Percentiles rank a stretch among this genome's conserved stretches.
These are phyloP conservation scores for Trissolcus brochymenae DNA, from an alignment of 2,888 invertebrate species.

Conservation along the genomic window DNA sequence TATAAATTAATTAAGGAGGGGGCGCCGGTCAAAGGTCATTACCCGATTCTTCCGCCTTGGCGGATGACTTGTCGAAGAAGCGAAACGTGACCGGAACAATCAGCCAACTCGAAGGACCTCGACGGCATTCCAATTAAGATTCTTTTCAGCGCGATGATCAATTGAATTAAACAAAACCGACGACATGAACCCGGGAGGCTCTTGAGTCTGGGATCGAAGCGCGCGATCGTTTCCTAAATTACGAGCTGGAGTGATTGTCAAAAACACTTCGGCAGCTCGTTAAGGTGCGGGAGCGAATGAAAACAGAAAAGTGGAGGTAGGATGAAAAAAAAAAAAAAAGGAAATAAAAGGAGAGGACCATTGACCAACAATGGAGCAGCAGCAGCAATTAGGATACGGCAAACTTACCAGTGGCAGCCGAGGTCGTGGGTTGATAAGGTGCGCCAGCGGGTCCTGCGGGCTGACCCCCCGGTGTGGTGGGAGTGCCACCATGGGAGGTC, in stretches of 20 bases:
- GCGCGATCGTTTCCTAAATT: conserved; percentile 33
- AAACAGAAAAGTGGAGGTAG: conserved; percentile 17
- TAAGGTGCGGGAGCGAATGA: conserved; percentile 35
- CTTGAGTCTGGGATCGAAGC: conserved; percentile 22
- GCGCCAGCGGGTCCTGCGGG: conserved; percentile 77
- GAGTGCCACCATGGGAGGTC: conserved; percentile 78
- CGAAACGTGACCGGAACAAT: conserved; percentile 38
- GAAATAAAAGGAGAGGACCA: conserved; percentile 18
- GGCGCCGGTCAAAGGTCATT: too few species aligned
- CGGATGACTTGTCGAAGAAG: conserved; percentile 1
- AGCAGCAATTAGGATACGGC: conserved; percentile 62
- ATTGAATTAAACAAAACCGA: conserved; percentile 48
- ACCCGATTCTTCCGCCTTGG: too few species aligned
- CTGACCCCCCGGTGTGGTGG: conserved; percentile 80
- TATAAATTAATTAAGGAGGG: neutral
- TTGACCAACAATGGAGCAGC: conserved; percentile 57
- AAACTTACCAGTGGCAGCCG: conserved; percentile 81
- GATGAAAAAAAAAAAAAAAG: conserved; percentile 6
- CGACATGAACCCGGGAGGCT: conserved; percentile 33
- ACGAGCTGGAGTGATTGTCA: conserved; percentile 44
- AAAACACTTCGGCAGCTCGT: conserved; percentile 54
- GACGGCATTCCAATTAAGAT: conserved; percentile 29
- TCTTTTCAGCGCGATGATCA: conserved; percentile 23
- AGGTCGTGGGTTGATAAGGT: conserved; percentile 78
- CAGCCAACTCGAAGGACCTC: conserved; percentile 4